phyloP scores from a whole-genome alignment of 2,113 vertebrate species.

The Nothobranchius kuhntae region DNA sequence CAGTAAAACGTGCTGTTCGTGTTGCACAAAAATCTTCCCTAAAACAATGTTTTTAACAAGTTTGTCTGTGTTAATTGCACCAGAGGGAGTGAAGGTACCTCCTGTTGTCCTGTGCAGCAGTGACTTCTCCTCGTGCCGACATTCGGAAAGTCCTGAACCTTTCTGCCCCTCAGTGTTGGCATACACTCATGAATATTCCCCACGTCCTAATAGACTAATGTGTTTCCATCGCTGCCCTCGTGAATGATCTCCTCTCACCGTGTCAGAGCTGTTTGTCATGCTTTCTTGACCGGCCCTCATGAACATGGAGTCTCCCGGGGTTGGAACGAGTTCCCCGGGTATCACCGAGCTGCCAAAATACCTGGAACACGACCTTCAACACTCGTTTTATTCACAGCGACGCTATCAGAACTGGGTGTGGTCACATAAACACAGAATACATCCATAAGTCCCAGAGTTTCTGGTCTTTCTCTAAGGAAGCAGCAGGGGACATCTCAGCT shows the following conservation, averaged over 20 bases:
- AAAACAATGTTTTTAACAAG: neutral
- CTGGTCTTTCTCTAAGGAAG: too few relatives aligned
- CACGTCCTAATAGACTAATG: conserved; percentile 24
- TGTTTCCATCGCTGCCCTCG: conserved; percentile 39
- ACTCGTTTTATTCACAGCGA: neutral
- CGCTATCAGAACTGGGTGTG: too few relatives aligned
- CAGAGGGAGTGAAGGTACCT: conserved; percentile 5
- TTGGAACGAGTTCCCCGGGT: conserved; percentile 19
- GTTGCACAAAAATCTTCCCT: neutral
- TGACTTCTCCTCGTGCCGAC: conserved; percentile 4
- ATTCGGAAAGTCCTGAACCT: conserved; percentile 28
- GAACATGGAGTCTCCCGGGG: conserved; percentile 42
- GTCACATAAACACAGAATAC: neutral
- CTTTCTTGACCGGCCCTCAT: conserved; percentile 35
- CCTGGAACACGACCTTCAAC: neutral
- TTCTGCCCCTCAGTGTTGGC: conserved; percentile 34
- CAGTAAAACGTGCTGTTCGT: too few relatives aligned
- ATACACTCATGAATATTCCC: conserved; percentile 59
- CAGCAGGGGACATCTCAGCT: too few relatives aligned
- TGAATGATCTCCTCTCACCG: conserved; percentile 43
- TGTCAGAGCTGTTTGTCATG: conserved; percentile 29
- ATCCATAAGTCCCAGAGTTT: too few relatives aligned
- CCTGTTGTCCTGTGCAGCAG: conserved; percentile 13
- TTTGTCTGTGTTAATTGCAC: neutral
- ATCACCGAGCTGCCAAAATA: conserved; percentile 3